Conservation (phyloP, 1,140 invertebrate species). For the Druon quercuslanigerum region DNA sequence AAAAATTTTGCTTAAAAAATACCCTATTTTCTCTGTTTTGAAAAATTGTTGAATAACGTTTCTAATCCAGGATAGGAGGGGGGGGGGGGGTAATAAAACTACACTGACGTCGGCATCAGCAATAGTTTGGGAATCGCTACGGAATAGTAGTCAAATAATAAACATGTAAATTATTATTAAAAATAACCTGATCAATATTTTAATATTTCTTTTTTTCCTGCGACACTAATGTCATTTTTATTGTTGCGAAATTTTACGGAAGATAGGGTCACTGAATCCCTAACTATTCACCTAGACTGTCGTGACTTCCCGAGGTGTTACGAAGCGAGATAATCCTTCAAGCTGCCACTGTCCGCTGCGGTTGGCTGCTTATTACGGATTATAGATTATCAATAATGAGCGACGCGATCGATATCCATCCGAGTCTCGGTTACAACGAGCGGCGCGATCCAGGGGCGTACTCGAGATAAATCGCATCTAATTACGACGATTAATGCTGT, state of each 20-base stretch:
- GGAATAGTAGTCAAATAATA: too few species aligned
- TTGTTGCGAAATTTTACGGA: not conserved
- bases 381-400: slow-evolving; percentile 75
- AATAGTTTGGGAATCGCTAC: too few species aligned
- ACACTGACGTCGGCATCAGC: too few species aligned
- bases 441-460: slow-evolving; percentile 49
- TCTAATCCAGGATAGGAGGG: too few species aligned
- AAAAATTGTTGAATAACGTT: too few species aligned
- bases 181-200: too few species aligned
- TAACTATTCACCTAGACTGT: slow-evolving; percentile 2
- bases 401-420: slow-evolving; percentile 53
- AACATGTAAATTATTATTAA: too few species aligned
- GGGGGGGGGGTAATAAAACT: too few species aligned
- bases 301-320: slow-evolving; percentile 52
- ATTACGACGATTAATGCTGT: slow-evolving; percentile 70
- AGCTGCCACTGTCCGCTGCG: slow-evolving; percentile 63
- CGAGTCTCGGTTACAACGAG: slow-evolving; percentile 47
- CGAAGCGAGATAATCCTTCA: slow-evolving; percentile 61
- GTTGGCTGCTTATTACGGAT: slow-evolving; percentile 66
- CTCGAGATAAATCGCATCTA: slow-evolving; percentile 70
- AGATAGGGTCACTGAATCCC: not conserved
- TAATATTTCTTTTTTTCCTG: too few species aligned
- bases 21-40: too few species aligned
- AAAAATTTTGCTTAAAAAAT: too few species aligned
- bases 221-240: not conserved